These are phyloP conservation scores for Mycalesis mineus DNA, from an alignment of 2,888 invertebrate genomes.

Conservation along the genomic window DNA sequence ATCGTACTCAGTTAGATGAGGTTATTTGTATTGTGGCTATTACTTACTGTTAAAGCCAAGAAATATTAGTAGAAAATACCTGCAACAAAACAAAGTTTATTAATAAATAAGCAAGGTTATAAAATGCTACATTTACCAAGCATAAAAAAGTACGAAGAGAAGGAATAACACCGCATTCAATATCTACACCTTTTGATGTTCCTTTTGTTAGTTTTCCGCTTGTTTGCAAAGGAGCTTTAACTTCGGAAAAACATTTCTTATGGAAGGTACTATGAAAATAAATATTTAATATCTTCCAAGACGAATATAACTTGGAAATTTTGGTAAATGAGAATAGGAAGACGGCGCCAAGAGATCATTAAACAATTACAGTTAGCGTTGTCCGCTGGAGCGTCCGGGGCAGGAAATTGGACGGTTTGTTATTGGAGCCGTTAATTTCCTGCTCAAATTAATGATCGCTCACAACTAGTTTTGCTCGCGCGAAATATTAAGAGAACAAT, in stretches of 20 bases:
- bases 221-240: too few relatives aligned
- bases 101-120: too few relatives aligned
- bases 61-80: constrained; percentile 1
- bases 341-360: constrained; percentile 2
- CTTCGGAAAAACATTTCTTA: background rate
- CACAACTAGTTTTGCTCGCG: constrained; percentile 1
- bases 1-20: background rate
- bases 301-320: background rate
- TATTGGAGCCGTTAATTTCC: constrained; percentile 15
- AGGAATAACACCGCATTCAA: too few relatives aligned
- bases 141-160: too few relatives aligned
- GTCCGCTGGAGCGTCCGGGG: background rate
- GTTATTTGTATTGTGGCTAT: background rate
- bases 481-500: background rate
- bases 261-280: background rate
- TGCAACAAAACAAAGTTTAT: constrained; percentile 1
- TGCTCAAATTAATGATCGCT: constrained; percentile 15
- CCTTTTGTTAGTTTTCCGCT: too few relatives aligned
- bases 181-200: too few relatives aligned
- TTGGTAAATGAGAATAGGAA: background rate
- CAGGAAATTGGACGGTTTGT: constrained; percentile 19
- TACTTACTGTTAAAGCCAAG: too few relatives aligned
- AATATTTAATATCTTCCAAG: background rate
- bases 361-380: background rate
- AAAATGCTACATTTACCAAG: too few relatives aligned